Base-by-base conservation (phyloP, 2,113 vertebrate genomes). In the Grallaria varia region DNA sequence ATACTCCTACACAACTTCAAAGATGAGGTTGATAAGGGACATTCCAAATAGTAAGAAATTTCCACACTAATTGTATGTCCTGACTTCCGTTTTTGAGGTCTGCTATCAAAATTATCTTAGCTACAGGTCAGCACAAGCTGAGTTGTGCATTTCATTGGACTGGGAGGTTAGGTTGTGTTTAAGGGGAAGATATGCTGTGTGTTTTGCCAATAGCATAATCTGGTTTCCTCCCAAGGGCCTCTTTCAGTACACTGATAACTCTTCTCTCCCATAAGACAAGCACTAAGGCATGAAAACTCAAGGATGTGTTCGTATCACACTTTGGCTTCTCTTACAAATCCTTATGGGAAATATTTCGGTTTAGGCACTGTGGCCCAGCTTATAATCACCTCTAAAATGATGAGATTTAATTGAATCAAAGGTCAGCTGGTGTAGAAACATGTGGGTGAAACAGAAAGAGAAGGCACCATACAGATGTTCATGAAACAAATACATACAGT, bases 21-120 rank as follows among this genome's bases (percentile, higher is more conserved):
- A 87, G 35, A 79, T 68, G 24, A 94, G n/a, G 62, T 53, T 71
- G 40, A 50, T 80, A 69, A 40, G 91, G 71, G 69, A 8, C 37
- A 58, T 82, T 87, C 53, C 23, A 64, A 59, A 84, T 49, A 56
- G 56, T 56, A 87, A 82, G 62, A 94, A 94, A 76, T 58, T 37
- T 37, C 49, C 50, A 27, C 17, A 10, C 2, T 44, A 37, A 27
- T 14, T 64, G 6, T 56, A 44, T 28, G 10, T 37, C 21, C 50
- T 63, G 42, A 15, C 59, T 83, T 73, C 40, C 80, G 2, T 60
- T 85, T 89, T 83, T 80, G 28, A 66, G 3, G 8, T 66, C 4
- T 69, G 28, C n/a, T n/a, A 42, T 47, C 37, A 40, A 44, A 93
- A 56, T 56, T 27, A 30, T 47, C 28, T 40, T 45, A 60, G 14